A percentile compares a stretch with the other conserved stretches of the same genome.
Conservation (phyloP, 2,113 vertebrate genomes). For the Laterallus jamaicensis region DNA sequence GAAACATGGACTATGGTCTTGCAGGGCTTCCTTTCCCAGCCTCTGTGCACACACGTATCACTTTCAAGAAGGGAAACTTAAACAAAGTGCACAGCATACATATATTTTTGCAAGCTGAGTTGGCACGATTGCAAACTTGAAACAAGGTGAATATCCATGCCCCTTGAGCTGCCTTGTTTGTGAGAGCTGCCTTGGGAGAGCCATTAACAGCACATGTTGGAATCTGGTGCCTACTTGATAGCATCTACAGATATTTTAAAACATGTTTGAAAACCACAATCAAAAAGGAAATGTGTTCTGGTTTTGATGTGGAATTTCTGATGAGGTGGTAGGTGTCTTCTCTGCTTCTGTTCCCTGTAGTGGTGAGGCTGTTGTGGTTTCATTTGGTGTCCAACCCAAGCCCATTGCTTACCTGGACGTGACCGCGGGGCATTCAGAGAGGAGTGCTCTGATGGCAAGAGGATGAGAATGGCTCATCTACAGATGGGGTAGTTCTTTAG, state of each 20-base stretch:
- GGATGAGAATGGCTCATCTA: background rate
- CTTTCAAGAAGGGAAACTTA: background rate
- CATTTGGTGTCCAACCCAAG: background rate
- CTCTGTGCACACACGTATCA: rapidly evolving
- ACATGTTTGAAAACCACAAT: background rate
- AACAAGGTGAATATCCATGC: background rate
- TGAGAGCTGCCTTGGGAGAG: background rate
- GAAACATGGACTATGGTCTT: background rate
- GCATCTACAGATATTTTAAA: background rate
- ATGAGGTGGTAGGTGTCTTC: background rate
- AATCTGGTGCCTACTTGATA: background rate
- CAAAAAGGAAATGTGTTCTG: rapidly evolving
- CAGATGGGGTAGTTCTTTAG: background rate
- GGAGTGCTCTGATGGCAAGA: background rate
- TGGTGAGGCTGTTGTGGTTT: background rate
- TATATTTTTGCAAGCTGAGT: background rate
- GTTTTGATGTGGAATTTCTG: background rate
- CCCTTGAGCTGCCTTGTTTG: background rate
- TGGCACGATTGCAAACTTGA: background rate
- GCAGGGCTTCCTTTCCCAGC: background rate
- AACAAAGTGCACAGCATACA: background rate
- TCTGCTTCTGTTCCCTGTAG: background rate
- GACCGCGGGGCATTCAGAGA: background rate
- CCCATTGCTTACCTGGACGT: background rate
- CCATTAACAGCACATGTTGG: background rate